Evolutionary conservation across 2,888 invertebrate genomes (phyloP).

Genomic region (Chymomyza amoena): DNA sequence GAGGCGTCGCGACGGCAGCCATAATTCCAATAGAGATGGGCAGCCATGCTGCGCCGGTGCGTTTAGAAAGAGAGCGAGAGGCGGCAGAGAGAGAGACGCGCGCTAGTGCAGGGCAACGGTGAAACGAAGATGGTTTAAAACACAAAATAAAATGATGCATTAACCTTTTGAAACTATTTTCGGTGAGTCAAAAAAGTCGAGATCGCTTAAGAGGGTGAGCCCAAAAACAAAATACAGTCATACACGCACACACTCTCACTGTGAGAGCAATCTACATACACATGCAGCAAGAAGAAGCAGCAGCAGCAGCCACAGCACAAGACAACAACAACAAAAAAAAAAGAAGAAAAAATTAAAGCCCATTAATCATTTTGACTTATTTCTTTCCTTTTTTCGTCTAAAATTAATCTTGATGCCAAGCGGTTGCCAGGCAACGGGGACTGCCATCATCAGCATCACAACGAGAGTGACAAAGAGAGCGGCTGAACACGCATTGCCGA

Average conservation of each 20-base stretch:
- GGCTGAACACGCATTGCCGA: conserved; percentile 14
- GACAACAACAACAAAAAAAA: conserved; percentile 37
- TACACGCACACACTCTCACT: conserved; percentile 18
- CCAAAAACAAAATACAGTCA: conserved; percentile 12
- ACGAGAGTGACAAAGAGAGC: conserved; percentile 12
- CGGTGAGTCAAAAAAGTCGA: conserved; percentile 12
- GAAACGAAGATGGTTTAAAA: conserved; percentile 47
- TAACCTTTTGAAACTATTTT: conserved; percentile 47
- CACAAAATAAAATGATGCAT: conserved; percentile 44
- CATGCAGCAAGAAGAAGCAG: conserved; percentile 22
- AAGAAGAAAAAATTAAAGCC: conserved; percentile 63
- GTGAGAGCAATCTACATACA: conserved; percentile 17
- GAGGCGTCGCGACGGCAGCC: conserved; percentile 31
- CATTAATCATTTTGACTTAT: conserved; percentile 78
- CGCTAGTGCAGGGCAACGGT: conserved; percentile 1
- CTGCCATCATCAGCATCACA: conserved; percentile 20
- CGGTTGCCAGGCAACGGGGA: conserved; percentile 63
- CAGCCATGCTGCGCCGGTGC: background rate
- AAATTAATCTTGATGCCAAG: conserved; percentile 76
- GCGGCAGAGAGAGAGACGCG: conserved; percentile 22
- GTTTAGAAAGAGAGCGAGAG: conserved; percentile 5
- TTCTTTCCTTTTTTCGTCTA: conserved; percentile 74
- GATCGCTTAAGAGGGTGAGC: background rate
- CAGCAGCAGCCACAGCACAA: conserved; percentile 25
- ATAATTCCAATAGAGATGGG: conserved; percentile 27